Base-by-base conservation (phyloP, 2,888 invertebrate genomes). In the Harpalus rufipes region DNA sequence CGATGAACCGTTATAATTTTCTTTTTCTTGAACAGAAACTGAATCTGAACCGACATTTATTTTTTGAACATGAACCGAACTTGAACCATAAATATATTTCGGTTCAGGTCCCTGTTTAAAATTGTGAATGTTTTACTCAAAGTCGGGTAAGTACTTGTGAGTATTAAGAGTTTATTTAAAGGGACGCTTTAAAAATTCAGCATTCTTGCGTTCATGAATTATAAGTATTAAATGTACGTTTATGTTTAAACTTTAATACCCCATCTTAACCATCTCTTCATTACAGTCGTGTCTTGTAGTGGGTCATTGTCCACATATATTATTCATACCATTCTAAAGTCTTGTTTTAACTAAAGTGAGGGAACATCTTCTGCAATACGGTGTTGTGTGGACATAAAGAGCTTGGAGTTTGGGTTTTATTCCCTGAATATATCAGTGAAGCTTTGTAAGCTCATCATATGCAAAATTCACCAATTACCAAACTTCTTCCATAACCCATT, bases 391-490 rank as follows among this genome's bases (percentile, higher is more conserved):
- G 32, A 5, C 32, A 6, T 32, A 32, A 32, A 32, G 32, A 32
- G 32, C 32, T 32, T 32, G 32, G 32, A 32, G 32, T 5, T 32
- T 32, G 44, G 44, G 44, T 51, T 51, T 51, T 51, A 51, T 51
- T 51, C 68, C 63, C 25, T 68, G 68, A 68, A 39, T 39, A 68
- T 14, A 68, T 39, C 68, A 10, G 32, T 7, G 6, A 5, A 39
- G 32, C 39, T n/a, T 68, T 32, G n/a, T 68, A 7, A 68, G 44
- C 72, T 14, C 72, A 74, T 74, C 44, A 44, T 74, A 74, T 74
- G 72, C 72, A 74, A 74, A 74, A 74, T 74, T 74, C 72, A 74
- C 44, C 44, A 74, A 74, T 74, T 44, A 74, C 72, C 44, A 44
- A 74, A 74, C 18, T 74, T 74, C 39, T 68, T 12, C 39, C 68